A percentile compares a stretch with the other conserved stretches of the same genome.
Evolutionary conservation across 2,888 invertebrate species (phyloP).

Genomic region (Heliconius aoede): DNA sequence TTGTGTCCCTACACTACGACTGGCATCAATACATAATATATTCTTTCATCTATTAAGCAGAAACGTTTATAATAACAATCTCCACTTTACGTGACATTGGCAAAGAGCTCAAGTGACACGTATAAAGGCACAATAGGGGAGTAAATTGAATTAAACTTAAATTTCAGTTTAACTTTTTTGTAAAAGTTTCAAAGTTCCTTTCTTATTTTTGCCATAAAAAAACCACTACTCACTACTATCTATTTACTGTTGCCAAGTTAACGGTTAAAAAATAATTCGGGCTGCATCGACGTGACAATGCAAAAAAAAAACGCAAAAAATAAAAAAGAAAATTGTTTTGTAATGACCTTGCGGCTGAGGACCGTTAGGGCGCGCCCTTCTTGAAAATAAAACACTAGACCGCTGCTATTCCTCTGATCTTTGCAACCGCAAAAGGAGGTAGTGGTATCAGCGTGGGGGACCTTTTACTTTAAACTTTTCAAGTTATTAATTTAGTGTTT

Average conservation of each 20-base stretch:
- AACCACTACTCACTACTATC: not conserved
- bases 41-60: not conserved
- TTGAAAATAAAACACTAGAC: constrained; percentile 65
- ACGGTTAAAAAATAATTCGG: constrained; percentile 27
- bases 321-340: constrained; percentile 65
- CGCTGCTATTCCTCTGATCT: constrained; percentile 79
- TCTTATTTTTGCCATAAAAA: not conserved
- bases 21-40: not conserved
- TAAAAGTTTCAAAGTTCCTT: not conserved
- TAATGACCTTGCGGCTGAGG: constrained; percentile 71
- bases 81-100: constrained; percentile 9
- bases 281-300: constrained; percentile 41
- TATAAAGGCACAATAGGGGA: not conserved
- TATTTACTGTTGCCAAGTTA: constrained; percentile 24
- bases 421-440: constrained; percentile 73
- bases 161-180: not conserved
- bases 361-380: constrained; percentile 69
- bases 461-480: constrained; percentile 38
- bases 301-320: constrained; percentile 47
- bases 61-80: not conserved
- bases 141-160: constrained; percentile 13
- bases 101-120: not conserved
- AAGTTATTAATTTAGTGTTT: not conserved
- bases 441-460: constrained; percentile 63
- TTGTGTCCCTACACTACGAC: too few species aligned